These are phyloP conservation scores for Dorcus hopei DNA, from an alignment of 2,888 invertebrate species.

Conservation along the genomic window DNA sequence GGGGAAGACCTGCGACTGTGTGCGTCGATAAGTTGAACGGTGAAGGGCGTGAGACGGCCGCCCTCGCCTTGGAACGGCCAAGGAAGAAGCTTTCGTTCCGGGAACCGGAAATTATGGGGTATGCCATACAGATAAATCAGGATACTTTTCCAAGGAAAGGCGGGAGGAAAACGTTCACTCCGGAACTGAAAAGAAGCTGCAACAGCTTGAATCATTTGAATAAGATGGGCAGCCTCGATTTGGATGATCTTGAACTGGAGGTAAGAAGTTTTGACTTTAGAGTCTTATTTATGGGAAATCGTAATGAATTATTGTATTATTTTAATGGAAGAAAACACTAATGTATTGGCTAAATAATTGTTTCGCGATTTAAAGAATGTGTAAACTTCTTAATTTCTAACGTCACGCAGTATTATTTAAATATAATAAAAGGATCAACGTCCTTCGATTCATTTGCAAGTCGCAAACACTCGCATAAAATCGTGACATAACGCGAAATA, in stretches of 20 bases:
- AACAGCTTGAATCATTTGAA: constrained; percentile 36
- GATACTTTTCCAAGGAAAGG: constrained; percentile 12
- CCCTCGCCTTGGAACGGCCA: constrained; percentile 59
- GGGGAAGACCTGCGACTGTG: constrained; percentile 40
- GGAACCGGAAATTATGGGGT: constrained; percentile 67
- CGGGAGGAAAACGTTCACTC: constrained; percentile 21
- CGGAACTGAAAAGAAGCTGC: constrained; percentile 37
- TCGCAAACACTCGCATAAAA: not conserved
- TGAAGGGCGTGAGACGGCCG: constrained; percentile 46
- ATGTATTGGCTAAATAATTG: too few species aligned
- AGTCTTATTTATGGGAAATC: too few species aligned
- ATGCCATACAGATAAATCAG: constrained; percentile 19
- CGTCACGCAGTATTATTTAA: too few species aligned
- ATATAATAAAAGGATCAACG: too few species aligned
- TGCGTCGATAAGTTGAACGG: constrained; percentile 41
- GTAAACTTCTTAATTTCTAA: too few species aligned
- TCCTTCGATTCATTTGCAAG: too few species aligned
- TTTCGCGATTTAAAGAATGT: too few species aligned
- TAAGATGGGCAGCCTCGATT: constrained; percentile 54
- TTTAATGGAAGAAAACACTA: not conserved
- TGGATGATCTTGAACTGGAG: constrained; percentile 60
- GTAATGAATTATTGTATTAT: too few species aligned
- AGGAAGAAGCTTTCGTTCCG: constrained; percentile 85
- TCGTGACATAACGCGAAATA: too few species aligned
- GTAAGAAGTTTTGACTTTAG: constrained; percentile 38